Evolutionary conservation across 2,888 invertebrate species (phyloP).

Genomic region (Allacma fusca): DNA sequence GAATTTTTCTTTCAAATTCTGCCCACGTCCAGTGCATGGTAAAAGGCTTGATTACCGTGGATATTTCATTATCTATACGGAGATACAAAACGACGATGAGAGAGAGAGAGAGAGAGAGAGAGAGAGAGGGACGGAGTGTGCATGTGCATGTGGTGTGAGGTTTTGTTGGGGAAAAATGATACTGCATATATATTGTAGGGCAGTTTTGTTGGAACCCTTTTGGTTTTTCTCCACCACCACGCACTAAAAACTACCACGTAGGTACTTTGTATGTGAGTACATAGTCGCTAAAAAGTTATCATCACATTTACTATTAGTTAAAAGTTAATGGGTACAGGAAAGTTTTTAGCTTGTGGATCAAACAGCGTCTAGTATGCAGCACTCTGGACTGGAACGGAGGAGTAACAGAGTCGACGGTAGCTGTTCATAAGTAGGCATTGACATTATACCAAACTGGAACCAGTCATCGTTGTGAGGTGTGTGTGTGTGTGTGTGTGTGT

Average conservation of each 20-base stretch:
- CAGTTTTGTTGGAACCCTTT: too few species aligned
- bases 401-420: constrained; percentile 1
- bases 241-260: neutral
- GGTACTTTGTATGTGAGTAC: neutral
- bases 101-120: too few species aligned
- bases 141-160: too few species aligned
- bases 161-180: neutral
- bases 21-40: constrained; percentile 8
- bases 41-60: constrained; percentile 6
- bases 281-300: constrained; percentile 27
- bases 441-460: constrained; percentile 21
- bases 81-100: too few species aligned
- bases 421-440: constrained; percentile 20
- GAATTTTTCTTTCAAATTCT: neutral
- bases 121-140: too few species aligned
- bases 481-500: neutral
- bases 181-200: too few species aligned
- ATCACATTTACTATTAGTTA: constrained; percentile 34
- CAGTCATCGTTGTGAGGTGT: constrained; percentile 9
- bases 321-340: constrained; percentile 34
- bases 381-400: too few species aligned
- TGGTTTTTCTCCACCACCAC: neutral
- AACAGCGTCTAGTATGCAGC: too few species aligned
- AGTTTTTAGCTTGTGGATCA: constrained; percentile 9
- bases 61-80: constrained; percentile 28